phyloP scores from a whole-genome alignment of 2,113 vertebrate genomes.

The Bubo scandiacus region DNA sequence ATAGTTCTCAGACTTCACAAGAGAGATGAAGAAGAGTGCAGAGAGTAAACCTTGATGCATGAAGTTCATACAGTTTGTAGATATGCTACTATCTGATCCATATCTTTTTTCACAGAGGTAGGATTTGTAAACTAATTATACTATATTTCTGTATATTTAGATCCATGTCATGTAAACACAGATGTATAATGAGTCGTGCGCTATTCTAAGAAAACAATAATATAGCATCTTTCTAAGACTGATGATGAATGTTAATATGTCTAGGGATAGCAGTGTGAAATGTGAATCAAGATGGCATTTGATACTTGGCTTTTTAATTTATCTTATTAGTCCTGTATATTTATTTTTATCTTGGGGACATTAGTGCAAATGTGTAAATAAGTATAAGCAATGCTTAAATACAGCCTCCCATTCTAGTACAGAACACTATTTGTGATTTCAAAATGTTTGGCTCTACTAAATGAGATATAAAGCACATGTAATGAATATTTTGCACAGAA shows the following conservation, averaged over 20 bases:
- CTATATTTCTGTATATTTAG: not conserved
- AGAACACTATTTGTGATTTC: not conserved
- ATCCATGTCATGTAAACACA: not conserved
- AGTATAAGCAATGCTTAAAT: not conserved
- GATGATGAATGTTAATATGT: not conserved
- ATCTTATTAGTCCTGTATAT: not conserved
- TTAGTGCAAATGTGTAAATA: not conserved
- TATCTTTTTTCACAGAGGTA: not conserved
- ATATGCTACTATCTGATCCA: not conserved
- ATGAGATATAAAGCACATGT: not conserved
- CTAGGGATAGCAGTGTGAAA: not conserved
- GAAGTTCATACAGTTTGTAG: not conserved
- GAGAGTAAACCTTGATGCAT: not conserved
- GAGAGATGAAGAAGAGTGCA: not conserved
- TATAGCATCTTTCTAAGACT: not conserved
- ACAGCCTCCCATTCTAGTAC: not conserved
- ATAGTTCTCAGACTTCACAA: not conserved
- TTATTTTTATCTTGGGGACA: not conserved
- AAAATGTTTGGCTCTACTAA: not conserved
- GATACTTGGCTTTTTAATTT: not conserved
- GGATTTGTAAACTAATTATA: not conserved
- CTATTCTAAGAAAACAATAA: not conserved
- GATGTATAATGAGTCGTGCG: fast-evolving
- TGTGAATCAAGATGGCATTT: not conserved
- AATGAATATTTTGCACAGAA: not conserved